phyloP scores from a whole-genome alignment of 2,113 vertebrate genomes.

The Gymnarchus niloticus region DNA sequence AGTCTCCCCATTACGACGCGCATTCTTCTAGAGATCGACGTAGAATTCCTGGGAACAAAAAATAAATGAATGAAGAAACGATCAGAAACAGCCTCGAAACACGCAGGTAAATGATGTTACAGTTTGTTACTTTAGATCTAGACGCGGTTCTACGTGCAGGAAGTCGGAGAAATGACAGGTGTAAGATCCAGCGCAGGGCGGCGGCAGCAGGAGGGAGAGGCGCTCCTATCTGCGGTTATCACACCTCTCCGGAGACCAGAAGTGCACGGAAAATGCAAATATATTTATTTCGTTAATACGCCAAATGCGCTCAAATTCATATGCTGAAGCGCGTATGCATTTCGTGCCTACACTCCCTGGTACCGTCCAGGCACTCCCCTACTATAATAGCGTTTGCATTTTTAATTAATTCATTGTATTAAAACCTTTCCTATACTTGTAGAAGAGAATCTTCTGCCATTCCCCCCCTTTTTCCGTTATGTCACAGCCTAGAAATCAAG shows the following conservation, averaged over 20 bases:
- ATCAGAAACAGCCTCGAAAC: neutral
- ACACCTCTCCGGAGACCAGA: neutral
- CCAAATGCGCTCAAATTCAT: neutral
- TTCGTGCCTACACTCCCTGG: neutral
- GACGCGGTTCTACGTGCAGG: neutral
- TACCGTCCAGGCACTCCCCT: neutral
- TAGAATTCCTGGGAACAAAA: neutral
- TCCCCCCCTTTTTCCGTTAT: neutral
- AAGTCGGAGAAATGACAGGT: conserved; percentile 2
- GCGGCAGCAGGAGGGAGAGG: neutral
- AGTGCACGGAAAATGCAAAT: neutral
- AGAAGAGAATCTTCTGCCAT: neutral
- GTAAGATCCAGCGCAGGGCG: neutral
- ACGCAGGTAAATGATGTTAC: neutral
- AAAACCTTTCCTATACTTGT: neutral
- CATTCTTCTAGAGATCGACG: neutral
- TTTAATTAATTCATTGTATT: neutral
- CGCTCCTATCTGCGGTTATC: neutral
- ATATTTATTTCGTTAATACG: neutral
- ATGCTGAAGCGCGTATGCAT: neutral
- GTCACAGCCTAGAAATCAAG: neutral
- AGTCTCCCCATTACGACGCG: neutral
- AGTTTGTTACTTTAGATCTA: neutral
- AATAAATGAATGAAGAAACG: neutral
- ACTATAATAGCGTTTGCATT: neutral